Percentiles rank a stretch among this genome's conserved stretches.
Evolutionary conservation across 2,113 vertebrate species (phyloP).

Genomic region (Calidris pygmaea): DNA sequence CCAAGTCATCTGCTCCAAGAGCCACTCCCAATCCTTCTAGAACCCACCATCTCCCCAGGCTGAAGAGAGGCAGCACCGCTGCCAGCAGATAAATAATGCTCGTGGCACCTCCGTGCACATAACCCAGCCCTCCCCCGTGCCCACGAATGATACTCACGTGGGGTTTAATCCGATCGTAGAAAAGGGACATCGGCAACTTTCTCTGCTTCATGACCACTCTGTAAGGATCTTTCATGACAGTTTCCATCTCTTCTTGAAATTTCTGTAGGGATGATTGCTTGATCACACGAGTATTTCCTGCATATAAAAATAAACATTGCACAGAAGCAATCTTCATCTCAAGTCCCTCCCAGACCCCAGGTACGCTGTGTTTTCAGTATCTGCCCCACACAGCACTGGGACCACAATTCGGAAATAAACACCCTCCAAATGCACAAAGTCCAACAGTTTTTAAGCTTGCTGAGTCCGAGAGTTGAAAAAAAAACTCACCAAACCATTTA

Average conservation of each 20-base stretch:
- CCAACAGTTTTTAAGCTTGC: neutral
- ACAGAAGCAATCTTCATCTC: neutral
- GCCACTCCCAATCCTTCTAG: neutral
- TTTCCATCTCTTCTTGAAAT: constrained; percentile 96
- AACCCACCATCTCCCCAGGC: rapidly evolving
- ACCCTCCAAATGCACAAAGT: neutral
- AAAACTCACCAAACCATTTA: constrained; percentile 95
- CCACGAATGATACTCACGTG: constrained; percentile 80
- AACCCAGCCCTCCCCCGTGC: neutral
- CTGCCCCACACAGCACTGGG: neutral
- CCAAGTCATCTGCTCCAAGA: neutral
- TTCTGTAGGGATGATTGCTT: constrained; percentile 95
- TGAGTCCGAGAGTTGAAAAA: neutral
- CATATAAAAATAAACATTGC: neutral
- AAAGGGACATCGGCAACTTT: constrained; percentile 94
- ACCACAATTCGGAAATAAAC: neutral
- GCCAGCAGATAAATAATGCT: rapidly evolving
- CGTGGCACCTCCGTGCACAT: neutral
- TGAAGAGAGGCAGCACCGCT: neutral
- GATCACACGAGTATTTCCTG: constrained; percentile 96
- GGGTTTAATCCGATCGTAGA: constrained; percentile 87
- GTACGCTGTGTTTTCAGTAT: no score
- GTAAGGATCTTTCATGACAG: constrained; percentile 91
- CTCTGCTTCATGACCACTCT: constrained; percentile 92
- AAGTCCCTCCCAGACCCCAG: neutral